These are phyloP conservation scores for Pedionomus torquatus DNA, from an alignment of 2,113 vertebrate genomes.

Conservation along the genomic window DNA sequence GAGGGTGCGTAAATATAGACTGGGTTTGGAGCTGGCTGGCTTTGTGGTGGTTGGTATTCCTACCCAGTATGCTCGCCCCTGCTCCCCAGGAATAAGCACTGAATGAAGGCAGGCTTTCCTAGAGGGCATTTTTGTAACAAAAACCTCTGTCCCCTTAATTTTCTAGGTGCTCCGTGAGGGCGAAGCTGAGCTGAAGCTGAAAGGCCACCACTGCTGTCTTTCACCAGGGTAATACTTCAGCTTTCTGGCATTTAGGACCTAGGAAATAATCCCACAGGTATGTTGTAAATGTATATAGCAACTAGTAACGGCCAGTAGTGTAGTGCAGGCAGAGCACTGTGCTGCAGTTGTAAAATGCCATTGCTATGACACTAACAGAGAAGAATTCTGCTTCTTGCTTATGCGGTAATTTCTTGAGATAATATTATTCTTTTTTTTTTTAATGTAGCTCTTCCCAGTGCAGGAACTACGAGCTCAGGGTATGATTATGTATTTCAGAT, in stretches of 20 bases:
- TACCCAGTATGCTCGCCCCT: neutral
- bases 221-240: neutral
- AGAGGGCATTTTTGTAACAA: accelerated
- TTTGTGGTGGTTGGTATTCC: neutral
- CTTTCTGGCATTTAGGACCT: neutral
- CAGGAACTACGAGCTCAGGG: neutral
- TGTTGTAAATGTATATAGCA: neutral
- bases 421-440: neutral
- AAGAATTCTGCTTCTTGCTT: neutral
- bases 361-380: neutral
- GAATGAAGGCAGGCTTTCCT: neutral
- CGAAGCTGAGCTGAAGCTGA: neutral
- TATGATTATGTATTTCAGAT: neutral
- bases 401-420: neutral
- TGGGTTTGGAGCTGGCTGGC: neutral
- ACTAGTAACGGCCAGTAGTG: accelerated
- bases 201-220: neutral
- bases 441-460: neutral
- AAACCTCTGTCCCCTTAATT: neutral
- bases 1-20: neutral
- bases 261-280: neutral
- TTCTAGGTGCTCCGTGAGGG: neutral
- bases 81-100: neutral
- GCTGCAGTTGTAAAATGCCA: neutral
- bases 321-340: accelerated